These are phyloP conservation scores for Danaus chrysippus DNA, from an alignment of 2,888 invertebrate species.

Conservation along the genomic window DNA sequence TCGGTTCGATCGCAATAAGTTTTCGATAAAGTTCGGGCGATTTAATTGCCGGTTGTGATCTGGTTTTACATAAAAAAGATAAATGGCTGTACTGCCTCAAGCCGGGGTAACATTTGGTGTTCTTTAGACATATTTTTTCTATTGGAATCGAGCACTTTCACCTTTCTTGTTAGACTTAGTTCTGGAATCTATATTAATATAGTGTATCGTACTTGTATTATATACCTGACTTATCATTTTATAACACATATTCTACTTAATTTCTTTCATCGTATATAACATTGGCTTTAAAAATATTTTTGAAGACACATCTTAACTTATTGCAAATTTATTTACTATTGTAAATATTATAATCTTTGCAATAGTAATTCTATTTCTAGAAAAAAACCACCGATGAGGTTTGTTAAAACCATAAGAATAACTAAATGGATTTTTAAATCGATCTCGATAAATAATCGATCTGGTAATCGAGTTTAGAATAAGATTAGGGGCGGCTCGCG, in stretches of 20 bases:
- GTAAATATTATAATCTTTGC: neutral
- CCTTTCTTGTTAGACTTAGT: constrained; percentile 55
- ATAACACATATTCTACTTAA: constrained; percentile 48
- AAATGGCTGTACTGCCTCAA: constrained; percentile 70
- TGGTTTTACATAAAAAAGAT: constrained; percentile 78
- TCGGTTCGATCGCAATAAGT: constrained; percentile 77
- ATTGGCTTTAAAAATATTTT: constrained; percentile 35
- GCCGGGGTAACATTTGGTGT: constrained; percentile 67
- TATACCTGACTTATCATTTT: constrained; percentile 59
- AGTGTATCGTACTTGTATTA: constrained; percentile 49
- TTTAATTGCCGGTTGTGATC: constrained; percentile 79
- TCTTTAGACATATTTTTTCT: constrained; percentile 67
- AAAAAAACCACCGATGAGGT: constrained; percentile 13
- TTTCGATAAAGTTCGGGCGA: constrained; percentile 77
- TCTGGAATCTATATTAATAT: constrained; percentile 60
- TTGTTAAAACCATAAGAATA: constrained; percentile 47
- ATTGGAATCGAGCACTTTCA: constrained; percentile 67
- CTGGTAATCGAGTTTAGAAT: constrained; percentile 75
- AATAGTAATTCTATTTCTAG: neutral
- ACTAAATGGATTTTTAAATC: constrained; percentile 68
- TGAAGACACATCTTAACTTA: constrained; percentile 21
- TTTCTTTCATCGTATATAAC: constrained; percentile 41
- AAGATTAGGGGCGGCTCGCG: constrained; percentile 70
- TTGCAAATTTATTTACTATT: constrained; percentile 10
- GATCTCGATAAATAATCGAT: constrained; percentile 75